Evolutionary conservation across 2,888 invertebrate genomes (phyloP).

Genomic region (Thymelicus acteon): DNA sequence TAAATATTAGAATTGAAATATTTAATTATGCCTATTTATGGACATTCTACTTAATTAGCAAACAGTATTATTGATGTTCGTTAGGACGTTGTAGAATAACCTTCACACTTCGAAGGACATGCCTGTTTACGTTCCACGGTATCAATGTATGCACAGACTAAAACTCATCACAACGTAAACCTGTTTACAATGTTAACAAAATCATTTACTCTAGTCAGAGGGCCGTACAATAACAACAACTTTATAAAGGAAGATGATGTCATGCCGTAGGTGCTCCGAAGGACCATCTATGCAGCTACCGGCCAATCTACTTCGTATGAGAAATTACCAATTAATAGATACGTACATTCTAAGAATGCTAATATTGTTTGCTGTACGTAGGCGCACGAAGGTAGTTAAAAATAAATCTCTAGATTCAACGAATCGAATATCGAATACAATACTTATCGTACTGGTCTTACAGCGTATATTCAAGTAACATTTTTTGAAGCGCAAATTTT

Average conservation of each 20-base stretch:
- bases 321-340: slow-evolving; percentile 25
- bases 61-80: no score
- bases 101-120: background rate
- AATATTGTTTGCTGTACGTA: slow-evolving; percentile 26
- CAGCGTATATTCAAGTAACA: slow-evolving; percentile 1
- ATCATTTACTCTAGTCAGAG: background rate
- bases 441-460: slow-evolving; percentile 6
- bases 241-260: slow-evolving; percentile 30
- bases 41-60: no score
- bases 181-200: slow-evolving; percentile 29
- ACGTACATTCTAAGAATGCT: slow-evolving; percentile 23
- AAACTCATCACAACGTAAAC: background rate
- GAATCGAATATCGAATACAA: slow-evolving; percentile 8
- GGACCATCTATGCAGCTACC: slow-evolving; percentile 25
- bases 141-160: slow-evolving; percentile 16
- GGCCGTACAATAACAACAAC: slow-evolving; percentile 8
- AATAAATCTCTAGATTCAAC: slow-evolving; percentile 12
- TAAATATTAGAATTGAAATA: no score
- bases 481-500: slow-evolving; percentile 1
- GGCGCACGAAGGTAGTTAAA: slow-evolving; percentile 31
- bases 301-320: slow-evolving; percentile 22
- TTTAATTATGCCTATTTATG: no score
- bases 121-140: slow-evolving; percentile 1
- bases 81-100: background rate
- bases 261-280: slow-evolving; percentile 17